phyloP scores from a whole-genome alignment of 2,888 invertebrate genomes.

The Tetropium fuscum region DNA sequence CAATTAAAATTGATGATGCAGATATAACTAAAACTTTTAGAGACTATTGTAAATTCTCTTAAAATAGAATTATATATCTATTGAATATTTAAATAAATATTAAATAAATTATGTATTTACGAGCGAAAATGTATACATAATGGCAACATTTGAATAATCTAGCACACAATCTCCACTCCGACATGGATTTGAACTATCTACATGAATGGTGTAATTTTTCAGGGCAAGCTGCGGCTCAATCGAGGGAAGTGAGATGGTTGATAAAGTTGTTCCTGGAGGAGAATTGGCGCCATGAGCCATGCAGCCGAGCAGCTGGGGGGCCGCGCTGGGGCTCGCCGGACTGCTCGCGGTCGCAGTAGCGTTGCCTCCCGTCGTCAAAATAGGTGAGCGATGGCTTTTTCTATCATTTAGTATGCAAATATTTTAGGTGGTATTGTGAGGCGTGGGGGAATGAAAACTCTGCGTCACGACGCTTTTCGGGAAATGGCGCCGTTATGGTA shows the following conservation, averaged over 20 bases:
- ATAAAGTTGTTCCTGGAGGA: slow-evolving; percentile 20
- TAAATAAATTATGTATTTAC: not conserved
- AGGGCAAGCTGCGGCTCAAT: slow-evolving; percentile 11
- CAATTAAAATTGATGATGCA: too few species aligned
- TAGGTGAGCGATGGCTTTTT: slow-evolving; percentile 57
- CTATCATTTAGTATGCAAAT: slow-evolving; percentile 12
- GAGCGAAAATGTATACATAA: not conserved
- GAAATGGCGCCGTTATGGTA: too few species aligned
- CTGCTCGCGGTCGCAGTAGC: slow-evolving; percentile 57
- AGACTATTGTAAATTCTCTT: too few species aligned
- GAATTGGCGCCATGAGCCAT: slow-evolving; percentile 59
- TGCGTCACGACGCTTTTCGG: too few species aligned
- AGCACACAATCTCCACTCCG: not conserved
- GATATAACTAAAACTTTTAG: too few species aligned
- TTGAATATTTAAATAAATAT: not conserved
- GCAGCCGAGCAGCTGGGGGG: slow-evolving; percentile 60
- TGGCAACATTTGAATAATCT: not conserved
- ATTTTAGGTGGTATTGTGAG: too few species aligned
- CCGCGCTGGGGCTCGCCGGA: slow-evolving; percentile 58
- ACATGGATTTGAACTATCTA: slow-evolving; percentile 8
- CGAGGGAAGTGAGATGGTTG: slow-evolving; percentile 24
- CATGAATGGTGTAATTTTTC: slow-evolving; percentile 25
- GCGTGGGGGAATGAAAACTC: too few species aligned
- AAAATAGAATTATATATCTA: too few species aligned
- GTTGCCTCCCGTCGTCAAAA: slow-evolving; percentile 63